These are phyloP conservation scores for Hedychridium roseum DNA, from an alignment of 2,888 invertebrate genomes.

Conservation along the genomic window DNA sequence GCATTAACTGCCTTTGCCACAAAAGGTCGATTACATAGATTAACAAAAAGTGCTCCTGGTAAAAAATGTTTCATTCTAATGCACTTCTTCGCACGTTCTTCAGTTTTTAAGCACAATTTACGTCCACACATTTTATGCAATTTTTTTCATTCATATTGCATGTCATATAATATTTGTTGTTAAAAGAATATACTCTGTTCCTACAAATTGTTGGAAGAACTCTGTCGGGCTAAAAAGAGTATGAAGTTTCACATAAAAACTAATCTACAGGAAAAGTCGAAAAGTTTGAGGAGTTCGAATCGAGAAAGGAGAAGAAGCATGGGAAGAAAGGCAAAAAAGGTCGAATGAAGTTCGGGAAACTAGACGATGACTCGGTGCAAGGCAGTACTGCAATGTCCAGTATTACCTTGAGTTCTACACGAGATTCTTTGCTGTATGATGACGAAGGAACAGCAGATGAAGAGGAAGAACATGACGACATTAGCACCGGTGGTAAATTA, in stretches of 20 bases:
- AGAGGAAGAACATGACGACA: neutral
- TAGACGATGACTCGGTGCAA: constrained; percentile 52
- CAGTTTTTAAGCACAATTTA: neutral
- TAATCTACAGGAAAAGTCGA: constrained; percentile 15
- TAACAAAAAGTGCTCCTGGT: constrained; percentile 55
- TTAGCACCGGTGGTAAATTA: too few species aligned
- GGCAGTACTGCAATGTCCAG: constrained; percentile 25
- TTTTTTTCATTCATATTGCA: neutral
- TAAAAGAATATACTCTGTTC: too few species aligned
- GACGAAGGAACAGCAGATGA: constrained; percentile 12
- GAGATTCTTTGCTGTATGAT: constrained; percentile 6
- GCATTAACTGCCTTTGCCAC: constrained; percentile 44
- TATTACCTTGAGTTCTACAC: constrained; percentile 6
- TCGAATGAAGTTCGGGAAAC: constrained; percentile 28
- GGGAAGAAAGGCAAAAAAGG: constrained; percentile 49
- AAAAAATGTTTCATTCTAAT: constrained; percentile 34
- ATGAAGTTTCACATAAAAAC: neutral
- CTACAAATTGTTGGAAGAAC: too few species aligned
- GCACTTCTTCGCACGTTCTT: neutral
- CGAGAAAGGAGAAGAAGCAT: constrained; percentile 47
- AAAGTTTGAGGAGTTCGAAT: constrained; percentile 17
- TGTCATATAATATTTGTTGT: neutral
- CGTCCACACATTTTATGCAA: neutral
- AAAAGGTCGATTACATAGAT: constrained; percentile 47
- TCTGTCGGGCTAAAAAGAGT: too few species aligned